Evolutionary conservation across 2,888 invertebrate genomes (phyloP).

Genomic region (Caenorhabditis angaria): DNA sequence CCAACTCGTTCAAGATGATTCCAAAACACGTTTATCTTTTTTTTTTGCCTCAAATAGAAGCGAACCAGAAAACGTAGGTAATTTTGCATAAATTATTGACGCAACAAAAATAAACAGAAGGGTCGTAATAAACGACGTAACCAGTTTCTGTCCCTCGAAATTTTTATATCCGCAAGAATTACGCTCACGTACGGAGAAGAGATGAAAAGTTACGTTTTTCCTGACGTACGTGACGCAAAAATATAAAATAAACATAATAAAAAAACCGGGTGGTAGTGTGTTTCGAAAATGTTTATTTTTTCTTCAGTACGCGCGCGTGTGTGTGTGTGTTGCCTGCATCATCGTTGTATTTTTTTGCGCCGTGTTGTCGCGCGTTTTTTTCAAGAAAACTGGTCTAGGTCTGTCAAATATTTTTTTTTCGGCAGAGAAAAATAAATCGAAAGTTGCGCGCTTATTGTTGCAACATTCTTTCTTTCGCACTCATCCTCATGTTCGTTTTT

Average conservation of each 20-base stretch:
- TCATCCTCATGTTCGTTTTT: constrained; percentile 2
- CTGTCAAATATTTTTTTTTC: constrained; percentile 2
- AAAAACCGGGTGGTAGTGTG: constrained; percentile 4
- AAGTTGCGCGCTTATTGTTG: constrained; percentile 23
- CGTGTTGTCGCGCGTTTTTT: constrained; percentile 26
- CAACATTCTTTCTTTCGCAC: constrained; percentile 26
- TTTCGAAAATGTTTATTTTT: constrained; percentile 4
- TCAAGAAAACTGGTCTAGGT: constrained; percentile 48
- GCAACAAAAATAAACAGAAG: constrained; percentile 1
- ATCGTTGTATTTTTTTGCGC: background rate
- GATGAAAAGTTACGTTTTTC: too few species aligned
- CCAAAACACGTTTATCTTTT: background rate
- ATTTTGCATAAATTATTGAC: constrained; percentile 4
- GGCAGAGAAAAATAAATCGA: constrained; percentile 10
- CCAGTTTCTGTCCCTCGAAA: too few species aligned
- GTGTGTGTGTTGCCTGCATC: constrained; percentile 1
- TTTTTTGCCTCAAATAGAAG: background rate
- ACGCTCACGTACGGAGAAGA: too few species aligned
- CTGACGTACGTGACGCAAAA: too few species aligned
- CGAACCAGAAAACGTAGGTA: background rate
- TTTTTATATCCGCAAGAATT: too few species aligned
- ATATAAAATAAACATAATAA: background rate
- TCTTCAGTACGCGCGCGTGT: too few species aligned
- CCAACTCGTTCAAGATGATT: background rate
- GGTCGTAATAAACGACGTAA: too few species aligned